phyloP scores from a whole-genome alignment of 2,113 vertebrate species.

The Neotoma lepida region DNA sequence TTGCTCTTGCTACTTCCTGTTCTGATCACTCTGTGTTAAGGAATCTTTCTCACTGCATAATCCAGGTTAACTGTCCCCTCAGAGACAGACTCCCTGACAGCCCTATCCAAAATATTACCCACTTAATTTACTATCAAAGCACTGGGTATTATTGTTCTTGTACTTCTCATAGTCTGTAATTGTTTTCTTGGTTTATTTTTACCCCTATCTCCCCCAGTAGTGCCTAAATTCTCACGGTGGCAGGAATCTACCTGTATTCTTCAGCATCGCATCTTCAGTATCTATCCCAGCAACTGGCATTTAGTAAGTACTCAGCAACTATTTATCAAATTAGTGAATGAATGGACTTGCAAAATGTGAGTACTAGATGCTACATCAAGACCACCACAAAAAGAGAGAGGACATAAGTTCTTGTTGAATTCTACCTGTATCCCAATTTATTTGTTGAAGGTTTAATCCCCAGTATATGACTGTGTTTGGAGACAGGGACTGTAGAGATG shows the following conservation, averaged over 20 bases:
- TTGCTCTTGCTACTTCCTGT: background rate
- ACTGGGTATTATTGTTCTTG: background rate
- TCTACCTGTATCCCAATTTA: background rate
- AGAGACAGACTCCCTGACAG: background rate
- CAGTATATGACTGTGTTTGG: background rate
- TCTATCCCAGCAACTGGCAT: background rate
- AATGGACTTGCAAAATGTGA: background rate
- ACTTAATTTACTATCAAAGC: background rate
- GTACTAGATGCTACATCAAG: background rate
- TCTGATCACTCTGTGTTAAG: background rate
- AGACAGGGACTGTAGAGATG: background rate
- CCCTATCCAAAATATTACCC: background rate
- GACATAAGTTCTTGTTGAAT: background rate
- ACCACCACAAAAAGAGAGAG: background rate
- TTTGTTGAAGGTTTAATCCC: background rate
- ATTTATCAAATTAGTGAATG: constrained; percentile 15
- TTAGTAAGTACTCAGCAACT: background rate
- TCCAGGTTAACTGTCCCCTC: background rate
- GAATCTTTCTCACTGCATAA: background rate
- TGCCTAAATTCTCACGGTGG: background rate
- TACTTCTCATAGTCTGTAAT: background rate
- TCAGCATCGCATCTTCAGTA: background rate
- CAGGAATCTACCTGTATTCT: background rate
- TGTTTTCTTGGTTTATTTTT: background rate
- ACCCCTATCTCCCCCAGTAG: background rate